phyloP scores from a whole-genome alignment of 2,113 vertebrate genomes.

The Xerus inauris region DNA sequence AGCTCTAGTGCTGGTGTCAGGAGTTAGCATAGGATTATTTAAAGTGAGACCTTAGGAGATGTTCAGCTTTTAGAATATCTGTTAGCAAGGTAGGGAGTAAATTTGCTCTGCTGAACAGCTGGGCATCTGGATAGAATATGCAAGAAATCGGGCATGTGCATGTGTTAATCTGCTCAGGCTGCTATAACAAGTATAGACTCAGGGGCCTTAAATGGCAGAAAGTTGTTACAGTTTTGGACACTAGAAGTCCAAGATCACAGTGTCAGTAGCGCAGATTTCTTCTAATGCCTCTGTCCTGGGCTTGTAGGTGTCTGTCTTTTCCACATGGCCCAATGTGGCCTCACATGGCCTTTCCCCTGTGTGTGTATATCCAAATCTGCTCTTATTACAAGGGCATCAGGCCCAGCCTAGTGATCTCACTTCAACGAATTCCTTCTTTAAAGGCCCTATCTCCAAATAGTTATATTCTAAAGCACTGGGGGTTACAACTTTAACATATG shows the following conservation, averaged over 20 bases:
- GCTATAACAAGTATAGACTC: not conserved
- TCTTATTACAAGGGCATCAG: not conserved
- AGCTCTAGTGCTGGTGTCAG: not conserved
- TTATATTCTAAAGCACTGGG: not conserved
- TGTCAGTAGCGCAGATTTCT: not conserved
- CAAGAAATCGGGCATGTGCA: not conserved
- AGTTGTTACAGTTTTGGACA: not conserved
- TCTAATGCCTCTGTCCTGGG: not conserved
- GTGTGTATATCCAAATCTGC: not conserved
- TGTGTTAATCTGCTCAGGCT: not conserved
- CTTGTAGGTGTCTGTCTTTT: not conserved
- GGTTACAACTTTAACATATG: not conserved
- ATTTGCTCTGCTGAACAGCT: not conserved
- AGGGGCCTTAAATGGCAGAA: not conserved
- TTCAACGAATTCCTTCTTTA: not conserved
- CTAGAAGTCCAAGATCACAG: not conserved
- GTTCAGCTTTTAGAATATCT: not conserved
- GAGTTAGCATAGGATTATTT: not conserved
- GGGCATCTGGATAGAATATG: not conserved
- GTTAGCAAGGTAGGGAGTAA: not conserved
- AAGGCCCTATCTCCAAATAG: not conserved
- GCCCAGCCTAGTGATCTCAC: not conserved
- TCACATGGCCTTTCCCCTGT: not conserved
- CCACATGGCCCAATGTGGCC: too few species aligned
- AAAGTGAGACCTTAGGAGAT: not conserved